A percentile compares a stretch with the other conserved stretches of the same genome.
phyloP scores from a whole-genome alignment of 2,888 invertebrate genomes.

The Pomacea canaliculata region DNA sequence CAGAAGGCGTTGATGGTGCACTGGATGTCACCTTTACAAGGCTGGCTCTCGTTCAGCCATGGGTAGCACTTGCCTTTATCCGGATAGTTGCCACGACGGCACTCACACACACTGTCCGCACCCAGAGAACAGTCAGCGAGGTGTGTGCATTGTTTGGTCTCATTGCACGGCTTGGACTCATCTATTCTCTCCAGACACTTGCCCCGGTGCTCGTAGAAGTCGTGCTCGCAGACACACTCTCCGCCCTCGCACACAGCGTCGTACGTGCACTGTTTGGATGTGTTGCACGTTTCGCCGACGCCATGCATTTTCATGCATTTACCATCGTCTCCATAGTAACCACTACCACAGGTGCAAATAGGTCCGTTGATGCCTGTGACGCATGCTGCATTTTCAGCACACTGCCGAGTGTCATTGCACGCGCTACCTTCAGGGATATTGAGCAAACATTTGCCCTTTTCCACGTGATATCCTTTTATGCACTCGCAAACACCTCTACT shows the following conservation, averaged over 20 bases:
- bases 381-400: constrained; percentile 27
- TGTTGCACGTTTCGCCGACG: constrained; percentile 17
- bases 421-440: constrained; percentile 12
- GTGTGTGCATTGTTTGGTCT: constrained; percentile 21
- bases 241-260: constrained; percentile 19
- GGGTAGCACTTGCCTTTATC: constrained; percentile 19
- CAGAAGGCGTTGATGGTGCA: constrained; percentile 31
- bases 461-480: constrained; percentile 14
- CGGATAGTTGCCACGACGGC: constrained; percentile 12
- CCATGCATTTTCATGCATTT: constrained; percentile 16
- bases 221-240: constrained; percentile 19
- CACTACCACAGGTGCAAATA: constrained; percentile 13
- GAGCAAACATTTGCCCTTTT: constrained; percentile 16
- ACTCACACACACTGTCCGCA: constrained; percentile 23
- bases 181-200: constrained; percentile 14
- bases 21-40: constrained; percentile 25
- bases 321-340: constrained; percentile 21
- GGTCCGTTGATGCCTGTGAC: background rate
- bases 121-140: constrained; percentile 17
- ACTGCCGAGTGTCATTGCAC: constrained; percentile 27
- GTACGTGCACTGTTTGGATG: constrained; percentile 29
- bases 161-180: constrained; percentile 12
- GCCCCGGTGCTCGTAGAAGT: constrained; percentile 23
- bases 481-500: constrained; percentile 23
- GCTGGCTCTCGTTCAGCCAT: constrained; percentile 24